A percentile compares a stretch with the other conserved stretches of the same genome.
Conservation (phyloP, 2,113 vertebrate genomes). For the Tragelaphus scriptus region DNA sequence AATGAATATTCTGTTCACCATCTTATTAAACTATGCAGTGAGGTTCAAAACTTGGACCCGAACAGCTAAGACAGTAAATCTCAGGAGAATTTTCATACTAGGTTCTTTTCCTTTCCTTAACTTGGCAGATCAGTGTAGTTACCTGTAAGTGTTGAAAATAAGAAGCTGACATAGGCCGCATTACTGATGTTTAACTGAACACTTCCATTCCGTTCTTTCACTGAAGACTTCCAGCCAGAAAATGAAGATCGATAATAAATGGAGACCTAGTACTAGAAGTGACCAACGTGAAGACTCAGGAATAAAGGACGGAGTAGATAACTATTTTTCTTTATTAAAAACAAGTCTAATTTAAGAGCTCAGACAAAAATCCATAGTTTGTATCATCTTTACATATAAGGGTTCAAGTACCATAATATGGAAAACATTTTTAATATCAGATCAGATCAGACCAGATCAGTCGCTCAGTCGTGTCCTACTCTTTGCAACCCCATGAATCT, state of each 20-base stretch:
- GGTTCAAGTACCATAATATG: background rate
- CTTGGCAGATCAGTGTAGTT: constrained; percentile 58
- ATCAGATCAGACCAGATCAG: no score
- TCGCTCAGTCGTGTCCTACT: no score
- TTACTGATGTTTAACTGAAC: constrained; percentile 66
- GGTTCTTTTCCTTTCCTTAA: constrained; percentile 53
- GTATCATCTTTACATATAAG: background rate
- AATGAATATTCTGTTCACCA: no score
- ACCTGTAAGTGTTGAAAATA: constrained; percentile 96
- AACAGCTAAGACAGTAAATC: background rate
- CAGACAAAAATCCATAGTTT: background rate
- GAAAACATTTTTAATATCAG: background rate
- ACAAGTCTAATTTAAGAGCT: constrained; percentile 7
- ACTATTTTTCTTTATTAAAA: constrained; percentile 6
- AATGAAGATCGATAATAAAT: constrained; percentile 88
- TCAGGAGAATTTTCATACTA: constrained; percentile 40
- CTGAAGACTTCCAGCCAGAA: constrained; percentile 87
- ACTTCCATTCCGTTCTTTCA: background rate
- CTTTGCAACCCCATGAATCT: no score
- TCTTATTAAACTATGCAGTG: background rate
- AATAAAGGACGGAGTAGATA: background rate
- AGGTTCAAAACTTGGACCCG: background rate
- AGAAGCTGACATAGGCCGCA: constrained; percentile 97
- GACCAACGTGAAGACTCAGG: background rate
- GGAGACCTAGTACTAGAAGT: constrained; percentile 58